Base-by-base conservation (phyloP, 2,797 vertebrate genomes). In the Hoplostethus atlanticus region DNA sequence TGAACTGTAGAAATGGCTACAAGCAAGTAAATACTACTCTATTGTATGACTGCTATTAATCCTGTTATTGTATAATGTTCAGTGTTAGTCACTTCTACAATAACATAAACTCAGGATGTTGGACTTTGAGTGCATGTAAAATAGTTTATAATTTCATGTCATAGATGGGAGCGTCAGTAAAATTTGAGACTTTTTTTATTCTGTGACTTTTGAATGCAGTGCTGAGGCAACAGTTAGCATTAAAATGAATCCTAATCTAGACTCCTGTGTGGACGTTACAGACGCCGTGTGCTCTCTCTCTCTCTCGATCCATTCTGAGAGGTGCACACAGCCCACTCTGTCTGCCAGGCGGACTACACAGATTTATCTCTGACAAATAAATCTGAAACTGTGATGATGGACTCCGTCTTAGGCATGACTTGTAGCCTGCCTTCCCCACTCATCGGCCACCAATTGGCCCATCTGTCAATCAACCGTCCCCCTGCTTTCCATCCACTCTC, bases 281-380 rank as follows among this genome's bases (percentile, higher is more conserved):
- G 58, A 67, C 70, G 71, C 6, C 12, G 53, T 16, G 44, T 42
- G 4, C 54, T 69, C 38, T 40, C 6, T 40, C 38, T 38, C 65
- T 51, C 8, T 40, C 66, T 59, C 58, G 13, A 40, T 80, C 67
- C 46, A 46, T 28, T 73, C 52, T 64, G 44, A 70, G 59, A 16
- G 68, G 59, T 46, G 83, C 55, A 62, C 77, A 69, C 75, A 64
- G 65, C 69, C 55, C 64, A 52, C 77, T 71, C 71, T 3, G 80
- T 83, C 86, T 65, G 71, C 87, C 89, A 81, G 8, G 63, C 44
- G 44, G 63, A 68, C 77, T 77, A 58, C 76, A 68, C 77, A 80
- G 74, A 92, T 93, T 89, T 87, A 94, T 93, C 88, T 91, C 86
- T 87, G 84, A 85, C 89, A 87, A 89, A 94, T 90, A 89, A 91